Base-by-base conservation (phyloP, 2,888 invertebrate species). In the Meteorus cinctellus region DNA sequence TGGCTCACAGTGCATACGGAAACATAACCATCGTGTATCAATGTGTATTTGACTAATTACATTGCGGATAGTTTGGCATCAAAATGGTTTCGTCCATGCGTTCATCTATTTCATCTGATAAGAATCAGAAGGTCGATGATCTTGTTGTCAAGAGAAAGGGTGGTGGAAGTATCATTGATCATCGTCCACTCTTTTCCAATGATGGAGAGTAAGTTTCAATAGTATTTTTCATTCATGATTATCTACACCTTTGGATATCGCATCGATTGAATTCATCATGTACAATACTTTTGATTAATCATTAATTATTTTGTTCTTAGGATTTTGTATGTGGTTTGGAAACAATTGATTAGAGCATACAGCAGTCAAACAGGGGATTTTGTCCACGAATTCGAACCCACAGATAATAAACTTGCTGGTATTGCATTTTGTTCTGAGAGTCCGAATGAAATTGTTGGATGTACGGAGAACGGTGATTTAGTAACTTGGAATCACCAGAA, bases 291-390 rank as follows among this genome's bases (percentile, higher is more conserved):
- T 8, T 45, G 10, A 63, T 6, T 45, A 16, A 73, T 45, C 16
- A 62, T 16, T 48, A 34, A 34, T 69, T 63, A 10, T 55, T 24
- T 74, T 81, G 77, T 27, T 84, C 89, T 24, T 81, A 95, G 95
- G 82, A 91, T 89, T 79, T 81, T 95, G 12, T 93, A 93, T 83
- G 90, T 94, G 66, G 90, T 93, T 2, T 92, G 92, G 87, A 92
- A 92, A 60, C 91, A 92, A 79, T 86, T 90, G 4, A 90, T 95
- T 8, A 91, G 92, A 81, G 92, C 93, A 0, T 95, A 92, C 84
- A 94, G 92, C 82, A 91, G 92, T 0, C 90, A 90, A 82, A 95
- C 95, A 2, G 94, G 94, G 0, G 93, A 94, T 83, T 90, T 92
- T 79, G 89, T 93, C 1, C 90, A 91, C 72, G 91, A 92, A 81